Base-by-base conservation (phyloP, 2,888 invertebrate genomes). In the Alsophila aescularia region DNA sequence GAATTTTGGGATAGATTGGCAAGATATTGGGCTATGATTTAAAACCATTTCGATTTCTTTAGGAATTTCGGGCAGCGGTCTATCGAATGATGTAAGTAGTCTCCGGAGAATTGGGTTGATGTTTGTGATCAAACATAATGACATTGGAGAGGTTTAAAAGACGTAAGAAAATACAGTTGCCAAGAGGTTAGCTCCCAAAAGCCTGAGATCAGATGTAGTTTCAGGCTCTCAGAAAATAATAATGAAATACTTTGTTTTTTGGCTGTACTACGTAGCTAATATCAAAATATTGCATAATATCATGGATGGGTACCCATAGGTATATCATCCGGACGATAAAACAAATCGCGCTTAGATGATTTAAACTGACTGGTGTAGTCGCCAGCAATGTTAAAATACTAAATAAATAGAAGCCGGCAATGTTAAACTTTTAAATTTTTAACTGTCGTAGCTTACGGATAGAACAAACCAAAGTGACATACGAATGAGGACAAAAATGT, bases 1-100 rank as follows among this genome's bases (percentile, higher is more conserved):
- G 0, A 27, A 18, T 15, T 15, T 21, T 41, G 12, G 31, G 36
- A 27, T 13, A 12, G 7, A 4, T 6, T 43, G 14, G 52, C 13
- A 41, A 41, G 44, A 54, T 63, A 59, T 65, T 72, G 66, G 76
- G 76, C 85, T 87, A 87, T 86, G 87, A 88, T 87, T 87, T 85
- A 81, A 83, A 73, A 77, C 73, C 77, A 79, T 87, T 90, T 90
- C 90, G 89, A 84, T 90, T 90, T 90, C 90, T 82, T 83, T 90
- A 86, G 89, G 89, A 90, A 90, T 90, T 86, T 77, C 71, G 74
- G 75, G 55, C 50, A 50, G 41, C 45, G 55, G 29, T 55, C 54
- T 55, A 55, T 56, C 50, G 44, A 21, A 45, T 56, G 50, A 56
- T 56, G 45, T 73, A 72, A 66, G 69, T 71, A 66, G 69, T 72